A percentile compares a stretch with the other conserved stretches of the same genome.
phyloP scores from a whole-genome alignment of 2,113 vertebrate genomes.

The Paracanthobrama guichenoti region DNA sequence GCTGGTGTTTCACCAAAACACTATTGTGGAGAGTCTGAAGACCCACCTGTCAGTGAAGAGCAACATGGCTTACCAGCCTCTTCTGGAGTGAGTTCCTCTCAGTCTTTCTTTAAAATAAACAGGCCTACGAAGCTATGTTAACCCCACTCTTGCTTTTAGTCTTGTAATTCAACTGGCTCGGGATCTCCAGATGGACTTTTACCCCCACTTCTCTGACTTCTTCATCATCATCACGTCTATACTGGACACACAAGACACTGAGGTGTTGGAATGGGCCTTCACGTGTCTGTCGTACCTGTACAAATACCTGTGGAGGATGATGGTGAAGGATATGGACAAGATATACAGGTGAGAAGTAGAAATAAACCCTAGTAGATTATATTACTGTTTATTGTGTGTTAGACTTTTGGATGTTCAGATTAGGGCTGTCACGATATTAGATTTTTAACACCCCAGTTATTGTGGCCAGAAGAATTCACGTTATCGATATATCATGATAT shows the following conservation, averaged over 20 bases:
- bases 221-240: constrained; percentile 86
- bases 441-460: too few species aligned
- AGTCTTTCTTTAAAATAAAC: neutral
- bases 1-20: constrained; percentile 91
- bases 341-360: constrained; percentile 86
- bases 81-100: constrained; percentile 87
- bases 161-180: constrained; percentile 93
- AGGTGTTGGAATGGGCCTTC: constrained; percentile 92
- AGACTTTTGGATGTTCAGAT: neutral
- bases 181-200: constrained; percentile 96
- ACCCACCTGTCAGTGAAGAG: constrained; percentile 82
- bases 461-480: too few species aligned
- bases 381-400: neutral
- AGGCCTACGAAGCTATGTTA: neutral
- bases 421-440: too few species aligned
- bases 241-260: constrained; percentile 92
- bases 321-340: constrained; percentile 91
- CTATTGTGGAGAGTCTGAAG: constrained; percentile 88
- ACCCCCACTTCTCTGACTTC: constrained; percentile 93
- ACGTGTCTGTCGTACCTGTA: constrained; percentile 93
- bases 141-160: constrained; percentile 67
- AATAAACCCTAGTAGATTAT: neutral
- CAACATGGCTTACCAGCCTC: constrained; percentile 88
- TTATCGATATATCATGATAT: too few species aligned
- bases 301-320: constrained; percentile 95